These are phyloP conservation scores for Neolamprologus longior DNA, from an alignment of 2,113 vertebrate species.

Conservation along the genomic window DNA sequence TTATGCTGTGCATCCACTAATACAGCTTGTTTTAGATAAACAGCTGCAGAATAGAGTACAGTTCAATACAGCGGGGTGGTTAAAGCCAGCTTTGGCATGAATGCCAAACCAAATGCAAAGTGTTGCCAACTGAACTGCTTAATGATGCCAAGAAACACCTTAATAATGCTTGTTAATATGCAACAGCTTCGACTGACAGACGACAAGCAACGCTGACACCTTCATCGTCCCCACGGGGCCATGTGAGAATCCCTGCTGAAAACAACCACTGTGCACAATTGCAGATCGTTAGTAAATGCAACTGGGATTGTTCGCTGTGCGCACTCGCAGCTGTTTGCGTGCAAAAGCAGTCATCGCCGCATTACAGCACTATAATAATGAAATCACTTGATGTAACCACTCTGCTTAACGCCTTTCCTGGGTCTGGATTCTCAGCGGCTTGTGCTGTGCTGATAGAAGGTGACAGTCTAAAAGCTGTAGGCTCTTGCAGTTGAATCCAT, in stretches of 20 bases:
- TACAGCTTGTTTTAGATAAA: neutral
- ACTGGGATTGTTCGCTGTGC: neutral
- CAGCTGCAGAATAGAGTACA: neutral
- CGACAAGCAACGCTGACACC: neutral
- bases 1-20: neutral
- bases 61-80: neutral
- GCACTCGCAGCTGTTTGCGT: constrained; percentile 6
- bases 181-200: neutral
- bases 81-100: neutral
- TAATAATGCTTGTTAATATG: neutral
- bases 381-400: constrained; percentile 21
- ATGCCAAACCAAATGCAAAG: neutral
- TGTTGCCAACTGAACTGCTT: neutral
- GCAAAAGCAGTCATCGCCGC: neutral
- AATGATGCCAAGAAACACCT: neutral
- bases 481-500: neutral
- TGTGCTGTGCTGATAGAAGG: neutral
- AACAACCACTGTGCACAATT: neutral
- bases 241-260: neutral
- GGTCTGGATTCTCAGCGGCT: neutral
- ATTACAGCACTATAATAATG: constrained; percentile 24
- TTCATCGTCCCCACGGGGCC: neutral
- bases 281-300: neutral
- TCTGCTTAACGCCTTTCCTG: neutral
- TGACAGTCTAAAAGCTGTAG: constrained; percentile 17